Conservation (phyloP, 2,113 vertebrate species). For the Collichthys lucidus region DNA sequence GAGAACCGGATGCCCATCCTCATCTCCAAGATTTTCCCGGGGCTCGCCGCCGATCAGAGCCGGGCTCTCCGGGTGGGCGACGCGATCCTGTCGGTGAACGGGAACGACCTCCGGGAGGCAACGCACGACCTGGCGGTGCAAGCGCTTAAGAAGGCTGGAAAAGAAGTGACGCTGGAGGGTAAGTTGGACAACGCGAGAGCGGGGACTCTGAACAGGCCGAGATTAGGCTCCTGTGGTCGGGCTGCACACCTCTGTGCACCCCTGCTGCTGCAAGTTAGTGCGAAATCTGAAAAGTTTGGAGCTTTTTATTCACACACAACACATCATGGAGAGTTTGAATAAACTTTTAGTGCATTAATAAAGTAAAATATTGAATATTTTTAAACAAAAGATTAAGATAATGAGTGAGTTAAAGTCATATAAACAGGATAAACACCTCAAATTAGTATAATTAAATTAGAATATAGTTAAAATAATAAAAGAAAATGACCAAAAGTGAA, state of each 20-base stretch:
- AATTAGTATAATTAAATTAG: too few relatives aligned
- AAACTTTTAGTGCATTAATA: not conserved
- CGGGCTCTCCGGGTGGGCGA: constrained; percentile 95
- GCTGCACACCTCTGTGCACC: not conserved
- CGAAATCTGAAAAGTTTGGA: not conserved
- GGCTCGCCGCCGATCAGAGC: constrained; percentile 95
- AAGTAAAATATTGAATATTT: not conserved
- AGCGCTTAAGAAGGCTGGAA: constrained; percentile 96
- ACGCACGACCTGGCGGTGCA: constrained; percentile 98
- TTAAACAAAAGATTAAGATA: not conserved
- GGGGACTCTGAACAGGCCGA: constrained; percentile 78
- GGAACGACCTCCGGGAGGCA: constrained; percentile 93
- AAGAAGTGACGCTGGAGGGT: constrained; percentile 97
- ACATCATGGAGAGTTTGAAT: not conserved
- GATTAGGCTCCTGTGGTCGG: constrained; percentile 19
- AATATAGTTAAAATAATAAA: too few relatives aligned
- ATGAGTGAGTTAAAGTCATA: too few relatives aligned
- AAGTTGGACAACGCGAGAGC: constrained; percentile 74
- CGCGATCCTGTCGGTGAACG: constrained; percentile 96
- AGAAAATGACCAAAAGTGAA: too few relatives aligned
- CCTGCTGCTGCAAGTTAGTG: too few relatives aligned
- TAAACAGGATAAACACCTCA: too few relatives aligned
- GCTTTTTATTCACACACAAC: not conserved
- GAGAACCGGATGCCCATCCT: constrained; percentile 99
- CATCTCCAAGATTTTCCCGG: constrained; percentile 98